A percentile compares a stretch with the other conserved stretches of the same genome.
phyloP scores from a whole-genome alignment of 2,113 vertebrate genomes.

The Mus pahari region DNA sequence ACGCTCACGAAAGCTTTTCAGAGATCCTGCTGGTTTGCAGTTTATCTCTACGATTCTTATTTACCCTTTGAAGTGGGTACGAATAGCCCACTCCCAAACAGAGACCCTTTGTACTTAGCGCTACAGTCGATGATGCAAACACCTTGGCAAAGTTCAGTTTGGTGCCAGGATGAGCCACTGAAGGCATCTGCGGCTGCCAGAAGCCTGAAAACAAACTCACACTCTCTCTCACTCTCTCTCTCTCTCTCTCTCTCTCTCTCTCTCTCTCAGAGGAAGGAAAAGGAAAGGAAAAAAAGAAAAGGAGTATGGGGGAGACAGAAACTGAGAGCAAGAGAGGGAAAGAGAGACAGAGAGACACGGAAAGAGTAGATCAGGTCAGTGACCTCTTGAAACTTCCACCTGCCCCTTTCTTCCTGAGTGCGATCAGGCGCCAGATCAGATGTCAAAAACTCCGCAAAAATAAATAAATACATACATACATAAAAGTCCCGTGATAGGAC shows the following conservation, averaged over 20 bases:
- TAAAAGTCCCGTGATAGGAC: conserved; percentile 71
- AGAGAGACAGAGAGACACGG: background rate
- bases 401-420: conserved; percentile 71
- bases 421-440: conserved; percentile 67
- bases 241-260: no score
- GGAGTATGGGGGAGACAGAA: no score
- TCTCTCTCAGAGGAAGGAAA: no score
- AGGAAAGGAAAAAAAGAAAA: background rate
- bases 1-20: conserved; percentile 46
- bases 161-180: conserved; percentile 69
- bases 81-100: conserved; percentile 52
- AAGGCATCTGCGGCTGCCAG: conserved; percentile 68
- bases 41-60: conserved; percentile 56
- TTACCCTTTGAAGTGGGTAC: conserved; percentile 53
- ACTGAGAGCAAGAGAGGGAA: background rate
- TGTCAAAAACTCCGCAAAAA: conserved; percentile 79
- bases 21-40: background rate
- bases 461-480: conserved; percentile 12
- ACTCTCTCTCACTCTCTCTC: no score
- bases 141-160: conserved; percentile 73
- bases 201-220: conserved; percentile 23
- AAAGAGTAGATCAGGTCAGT: conserved; percentile 43
- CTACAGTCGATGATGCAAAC: conserved; percentile 48
- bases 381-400: conserved; percentile 76
- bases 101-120: conserved; percentile 65